Evolutionary conservation across 1,140 invertebrate species (phyloP).

Genomic region (Zaprionus vittiger): DNA sequence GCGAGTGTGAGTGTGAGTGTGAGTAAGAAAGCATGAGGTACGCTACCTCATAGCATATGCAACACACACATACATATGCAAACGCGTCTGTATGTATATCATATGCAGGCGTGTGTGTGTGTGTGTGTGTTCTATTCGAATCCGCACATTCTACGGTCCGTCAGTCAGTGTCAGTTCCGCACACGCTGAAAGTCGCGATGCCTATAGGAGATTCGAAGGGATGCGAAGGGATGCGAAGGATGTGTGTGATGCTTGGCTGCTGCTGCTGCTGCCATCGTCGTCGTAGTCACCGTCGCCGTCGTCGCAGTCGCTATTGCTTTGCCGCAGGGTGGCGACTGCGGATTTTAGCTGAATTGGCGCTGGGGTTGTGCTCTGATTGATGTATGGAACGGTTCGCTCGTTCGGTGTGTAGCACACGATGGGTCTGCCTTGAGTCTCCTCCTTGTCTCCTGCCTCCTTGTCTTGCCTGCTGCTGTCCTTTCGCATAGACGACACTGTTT

Average conservation of each 20-base stretch:
- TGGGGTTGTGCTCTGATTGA: slow-evolving; percentile 64
- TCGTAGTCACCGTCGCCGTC: not conserved
- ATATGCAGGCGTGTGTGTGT: slow-evolving; percentile 4
- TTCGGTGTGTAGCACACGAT: slow-evolving; percentile 17
- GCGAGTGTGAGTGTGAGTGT: slow-evolving; percentile 15
- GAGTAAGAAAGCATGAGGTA: slow-evolving; percentile 30
- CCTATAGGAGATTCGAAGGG: slow-evolving; percentile 29
- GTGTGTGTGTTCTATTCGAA: slow-evolving; percentile 32
- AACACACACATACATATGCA: slow-evolving; percentile 14
- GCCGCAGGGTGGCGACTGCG: slow-evolving; percentile 63
- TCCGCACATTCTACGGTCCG: slow-evolving; percentile 49
- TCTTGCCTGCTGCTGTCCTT: slow-evolving; percentile 38
- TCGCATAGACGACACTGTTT: slow-evolving; percentile 39
- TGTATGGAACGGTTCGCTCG: slow-evolving; percentile 34
- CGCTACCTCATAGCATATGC: slow-evolving; percentile 44
- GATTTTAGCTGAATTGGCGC: slow-evolving; percentile 60
- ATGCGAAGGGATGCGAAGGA: slow-evolving; percentile 11
- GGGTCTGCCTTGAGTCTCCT: slow-evolving; percentile 37
- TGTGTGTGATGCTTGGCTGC: slow-evolving; percentile 43
- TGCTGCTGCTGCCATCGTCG: slow-evolving; percentile 25
- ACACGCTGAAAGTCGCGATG: slow-evolving; percentile 60
- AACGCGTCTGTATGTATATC: not conserved
- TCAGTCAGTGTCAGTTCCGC: slow-evolving; percentile 62
- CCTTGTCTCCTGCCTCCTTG: slow-evolving; percentile 47
- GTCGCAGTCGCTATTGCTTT: slow-evolving; percentile 48